Evolutionary conservation across 2,888 invertebrate species (phyloP).

Genomic region (Parelbella ahira): DNA sequence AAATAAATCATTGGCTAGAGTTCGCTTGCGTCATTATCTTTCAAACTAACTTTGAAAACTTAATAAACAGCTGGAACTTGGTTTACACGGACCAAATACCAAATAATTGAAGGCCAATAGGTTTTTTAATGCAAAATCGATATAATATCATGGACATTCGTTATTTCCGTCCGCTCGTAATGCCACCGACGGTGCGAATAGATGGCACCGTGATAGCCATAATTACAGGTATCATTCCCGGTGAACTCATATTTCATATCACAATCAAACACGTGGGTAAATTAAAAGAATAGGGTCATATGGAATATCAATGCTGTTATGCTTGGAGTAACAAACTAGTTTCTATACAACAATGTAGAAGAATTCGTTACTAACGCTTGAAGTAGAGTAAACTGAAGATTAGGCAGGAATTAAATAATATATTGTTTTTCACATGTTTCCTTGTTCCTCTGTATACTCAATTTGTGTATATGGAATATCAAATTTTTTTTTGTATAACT

Average conservation of each 20-base stretch:
- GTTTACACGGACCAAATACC: conserved; percentile 4
- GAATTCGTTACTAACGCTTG: too few species aligned
- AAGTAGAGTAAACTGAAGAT: too few species aligned
- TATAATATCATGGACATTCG: conserved; percentile 50
- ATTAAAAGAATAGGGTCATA: conserved; percentile 9
- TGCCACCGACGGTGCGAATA: conserved; percentile 48
- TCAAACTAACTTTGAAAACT: too few species aligned
- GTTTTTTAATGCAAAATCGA: conserved; percentile 65
- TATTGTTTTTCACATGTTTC: too few species aligned
- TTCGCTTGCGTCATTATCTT: too few species aligned
- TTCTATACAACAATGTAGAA: too few species aligned
- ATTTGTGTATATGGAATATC: too few species aligned
- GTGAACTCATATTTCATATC: conserved; percentile 49
- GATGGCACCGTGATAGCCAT: conserved; percentile 64
- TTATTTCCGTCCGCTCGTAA: conserved; percentile 60
- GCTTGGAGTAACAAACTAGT: conserved; percentile 16
- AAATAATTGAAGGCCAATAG: conserved; percentile 39
- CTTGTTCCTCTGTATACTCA: too few species aligned
- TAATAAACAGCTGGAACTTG: too few species aligned
- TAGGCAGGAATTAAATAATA: too few species aligned
- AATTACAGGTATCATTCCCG: conserved; percentile 77
- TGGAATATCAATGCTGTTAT: conserved; percentile 21
- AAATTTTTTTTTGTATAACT: too few species aligned
- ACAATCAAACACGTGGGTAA: conserved; percentile 19
- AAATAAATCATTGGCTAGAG: too few species aligned